Evolutionary conservation across 2,113 vertebrate species (phyloP), one percentile per base, ranked within the genome.

Genomic region (Hippoglossus stenolepis): DNA sequence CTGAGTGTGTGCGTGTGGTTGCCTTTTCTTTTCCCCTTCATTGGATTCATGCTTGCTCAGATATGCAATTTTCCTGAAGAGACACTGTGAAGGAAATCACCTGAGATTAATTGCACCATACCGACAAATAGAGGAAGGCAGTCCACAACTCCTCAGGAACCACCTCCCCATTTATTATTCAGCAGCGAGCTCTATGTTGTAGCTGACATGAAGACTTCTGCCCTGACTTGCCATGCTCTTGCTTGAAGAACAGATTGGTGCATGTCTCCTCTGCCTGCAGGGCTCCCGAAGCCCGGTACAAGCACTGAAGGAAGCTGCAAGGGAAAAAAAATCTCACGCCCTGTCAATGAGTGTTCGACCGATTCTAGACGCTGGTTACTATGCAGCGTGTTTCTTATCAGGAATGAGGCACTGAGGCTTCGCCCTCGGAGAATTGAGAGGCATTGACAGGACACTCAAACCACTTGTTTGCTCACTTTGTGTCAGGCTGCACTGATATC

Each of bases 391-490:
- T 57, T 66, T 75, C 70, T 77, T 85, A 81, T 83, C 76, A 66
- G 65, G 60, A 77, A 69, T 20, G 73, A 77, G 77, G 75, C 53
- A 1, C 24, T 70, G 68, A 86, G 80, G 87, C 85, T 88, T 85
- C 81, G 68, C 67, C 61, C 45, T 51, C 60, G 90, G 93, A 88
- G 80, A 70, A 86, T 43, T 89, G 78, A 91, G 87, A 89, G 85
- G 61, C 85, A 66, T 87, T 90, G 91, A 91, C 90, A 90, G 89
- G 80, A 86, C 77, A 84, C 86, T 87, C 83, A 82, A 89, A 70
- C 73, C 51, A 88, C 84, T 85, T 86, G 85, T 90, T 88, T 88
- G 85, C 79, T 80, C 45, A 57, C 82, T 86, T 84, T 78, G 79
- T 86, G 86, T 90, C 84, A 79, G 62, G 61, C 82, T 74, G 53